A percentile compares a stretch with the other conserved stretches of the same genome.
These are phyloP conservation scores for Leptinotarsa undecemlineata DNA, from an alignment of 1,140 invertebrate genomes.

Conservation along the genomic window DNA sequence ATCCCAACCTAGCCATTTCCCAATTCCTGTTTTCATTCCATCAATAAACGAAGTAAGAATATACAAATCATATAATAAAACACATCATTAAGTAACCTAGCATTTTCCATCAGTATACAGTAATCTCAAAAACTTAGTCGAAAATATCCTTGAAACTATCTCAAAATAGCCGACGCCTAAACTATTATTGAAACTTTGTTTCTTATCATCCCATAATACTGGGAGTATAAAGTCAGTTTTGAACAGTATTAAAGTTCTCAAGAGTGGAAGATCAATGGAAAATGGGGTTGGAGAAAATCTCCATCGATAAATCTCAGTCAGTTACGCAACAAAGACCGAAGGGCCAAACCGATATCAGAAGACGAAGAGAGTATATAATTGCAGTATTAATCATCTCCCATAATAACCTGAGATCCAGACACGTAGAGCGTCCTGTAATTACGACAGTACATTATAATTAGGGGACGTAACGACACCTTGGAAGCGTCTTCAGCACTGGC, in stretches of 20 bases:
- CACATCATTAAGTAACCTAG: too few species aligned
- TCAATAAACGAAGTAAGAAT: too few species aligned
- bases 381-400: slow-evolving; percentile 24
- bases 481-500: slow-evolving; percentile 1
- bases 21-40: too few species aligned
- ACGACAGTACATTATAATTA: slow-evolving; percentile 28
- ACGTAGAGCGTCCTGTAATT: slow-evolving; percentile 25
- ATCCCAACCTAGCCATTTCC: too few species aligned
- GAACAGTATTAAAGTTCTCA: slow-evolving; percentile 21
- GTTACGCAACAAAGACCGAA: slow-evolving; percentile 16
- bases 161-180: slow-evolving; percentile 2
- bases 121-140: neutral
- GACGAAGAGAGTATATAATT: slow-evolving; percentile 20
- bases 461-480: slow-evolving; percentile 11
- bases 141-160: neutral
- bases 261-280: slow-evolving; percentile 14
- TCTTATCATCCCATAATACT: slow-evolving; percentile 17
- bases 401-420: slow-evolving; percentile 23
- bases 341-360: slow-evolving; percentile 19
- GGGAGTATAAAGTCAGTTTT: slow-evolving; percentile 10
- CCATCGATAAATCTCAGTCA: slow-evolving; percentile 23
- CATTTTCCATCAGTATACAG: neutral
- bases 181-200: slow-evolving; percentile 22
- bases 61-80: too few species aligned
- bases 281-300: slow-evolving; percentile 19